Evolutionary conservation across 2,888 invertebrate species (phyloP), one percentile per base, ranked within the genome.

Genomic region (Scaptomyza reducta): DNA sequence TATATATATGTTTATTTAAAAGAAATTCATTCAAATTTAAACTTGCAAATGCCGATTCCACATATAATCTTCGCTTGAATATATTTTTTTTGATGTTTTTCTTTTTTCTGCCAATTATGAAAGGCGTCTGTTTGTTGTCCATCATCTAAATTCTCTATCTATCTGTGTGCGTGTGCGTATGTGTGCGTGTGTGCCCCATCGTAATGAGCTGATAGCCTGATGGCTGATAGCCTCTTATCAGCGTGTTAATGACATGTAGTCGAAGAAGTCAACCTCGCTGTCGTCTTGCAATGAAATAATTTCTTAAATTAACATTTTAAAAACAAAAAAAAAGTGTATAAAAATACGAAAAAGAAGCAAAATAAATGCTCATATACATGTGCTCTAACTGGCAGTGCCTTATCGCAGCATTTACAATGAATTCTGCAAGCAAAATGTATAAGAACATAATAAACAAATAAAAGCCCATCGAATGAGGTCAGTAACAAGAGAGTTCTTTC

Each of bases 291-390:
- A 79, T 82, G 83, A 82, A 87, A 87, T 84, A 79, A 83, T 83
- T 83, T 87, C 81, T 80, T 81, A 79, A 83, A 81, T 81, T 84
- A 87, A 81, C 68, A 76, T 70, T 84, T 76, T 51, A 22, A 44
- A 35, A 42, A 53, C 13, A 47, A 45, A 3, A 46, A 53, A 13
- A 47, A 45, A 5, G 3, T 14, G 6, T 27, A 18, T 18, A 45
- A 44, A 44, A 25, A 50, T 40, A 3, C 10, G 11, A 1, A 41
- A 35, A 45, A 47, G 49, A 41, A 40, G 11, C 16, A 2, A 6
- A 44, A 7, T 7, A 29, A 31, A 45, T 13, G 11, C 3, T 14
- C 3, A 33, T n/a, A 46, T 49, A 49, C 4, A 42, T 42, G 22
- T 53, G 46, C 18, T 40, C 35, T 50, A 41, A 57, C 29, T 35